Conservation (phyloP, 2,888 invertebrate species). For the Caenorhabditis doughertyi region DNA sequence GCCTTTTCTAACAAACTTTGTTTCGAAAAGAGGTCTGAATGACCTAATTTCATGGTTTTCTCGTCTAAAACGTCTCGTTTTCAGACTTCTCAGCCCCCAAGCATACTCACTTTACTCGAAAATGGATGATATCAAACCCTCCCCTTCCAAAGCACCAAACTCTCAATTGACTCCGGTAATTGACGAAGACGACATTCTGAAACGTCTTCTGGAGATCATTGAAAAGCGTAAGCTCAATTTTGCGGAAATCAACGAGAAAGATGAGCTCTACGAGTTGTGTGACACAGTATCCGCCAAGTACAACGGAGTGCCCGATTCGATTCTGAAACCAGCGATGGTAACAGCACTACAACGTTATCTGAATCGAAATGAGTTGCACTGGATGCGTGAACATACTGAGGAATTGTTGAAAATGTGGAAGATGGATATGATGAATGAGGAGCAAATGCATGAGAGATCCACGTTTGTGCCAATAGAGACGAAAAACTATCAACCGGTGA, state of each 20-base stretch:
- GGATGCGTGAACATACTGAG: constrained; percentile 70
- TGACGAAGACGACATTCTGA: constrained; percentile 63
- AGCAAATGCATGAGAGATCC: constrained; percentile 57
- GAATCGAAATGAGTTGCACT: constrained; percentile 56
- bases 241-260: constrained; percentile 66
- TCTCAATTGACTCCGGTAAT: constrained; percentile 62
- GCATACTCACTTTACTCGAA: constrained; percentile 36
- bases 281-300: constrained; percentile 66
- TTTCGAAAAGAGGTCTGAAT: background rate
- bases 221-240: constrained; percentile 66
- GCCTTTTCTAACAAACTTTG: too few species aligned
- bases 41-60: background rate
- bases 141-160: background rate
- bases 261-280: constrained; percentile 68
- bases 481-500: constrained; percentile 58
- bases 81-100: constrained; percentile 33
- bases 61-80: too few species aligned
- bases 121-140: constrained; percentile 36
- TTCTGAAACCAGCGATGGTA: constrained; percentile 72
- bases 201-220: constrained; percentile 50
- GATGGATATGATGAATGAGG: constrained; percentile 64
- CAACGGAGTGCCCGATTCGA: constrained; percentile 71
- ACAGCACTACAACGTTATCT: constrained; percentile 63
- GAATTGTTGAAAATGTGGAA: constrained; percentile 68
- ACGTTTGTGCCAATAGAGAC: constrained; percentile 70